Evolutionary conservation across 2,797 vertebrate species (phyloP).

Genomic region (Sebastes taczanowskii): DNA sequence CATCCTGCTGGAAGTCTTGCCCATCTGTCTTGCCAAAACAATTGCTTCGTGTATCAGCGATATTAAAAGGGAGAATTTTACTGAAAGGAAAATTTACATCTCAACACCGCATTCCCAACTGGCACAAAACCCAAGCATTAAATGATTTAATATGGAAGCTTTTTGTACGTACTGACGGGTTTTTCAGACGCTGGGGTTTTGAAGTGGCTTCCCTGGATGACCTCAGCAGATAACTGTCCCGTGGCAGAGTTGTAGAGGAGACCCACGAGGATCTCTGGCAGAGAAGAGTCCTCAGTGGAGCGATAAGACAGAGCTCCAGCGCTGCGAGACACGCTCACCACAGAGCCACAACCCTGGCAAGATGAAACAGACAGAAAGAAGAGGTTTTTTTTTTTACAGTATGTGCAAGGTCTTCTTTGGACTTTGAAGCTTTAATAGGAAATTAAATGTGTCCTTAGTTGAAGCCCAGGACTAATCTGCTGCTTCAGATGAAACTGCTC

Average conservation of each 20-base stretch:
- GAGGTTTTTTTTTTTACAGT: not conserved
- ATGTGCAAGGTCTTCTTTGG: not conserved
- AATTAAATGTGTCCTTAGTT: not conserved
- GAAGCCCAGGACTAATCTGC: not conserved
- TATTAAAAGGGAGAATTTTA: not conserved
- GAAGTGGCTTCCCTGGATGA: constrained; percentile 98
- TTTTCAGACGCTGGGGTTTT: constrained; percentile 94
- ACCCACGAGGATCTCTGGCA: constrained; percentile 94
- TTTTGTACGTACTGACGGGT: constrained; percentile 84
- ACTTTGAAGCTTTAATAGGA: no score
- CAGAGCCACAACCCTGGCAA: constrained; percentile 91
- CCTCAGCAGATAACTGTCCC: constrained; percentile 93
- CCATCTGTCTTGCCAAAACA: constrained; percentile 37
- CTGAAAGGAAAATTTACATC: not conserved
- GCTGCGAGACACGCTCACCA: constrained; percentile 94
- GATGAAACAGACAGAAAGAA: not conserved
- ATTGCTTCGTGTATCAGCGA: not conserved
- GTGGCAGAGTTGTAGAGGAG: constrained; percentile 96
- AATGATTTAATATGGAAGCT: not conserved
- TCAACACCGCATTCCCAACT: not conserved
- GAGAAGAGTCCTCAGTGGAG: constrained; percentile 89
- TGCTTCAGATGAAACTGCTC: not conserved
- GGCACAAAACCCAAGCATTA: not conserved
- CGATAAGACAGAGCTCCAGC: constrained; percentile 91
- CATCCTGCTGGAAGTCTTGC: constrained; percentile 7